Base-by-base conservation (phyloP, 2,113 vertebrate species). In the Labeo catla region DNA sequence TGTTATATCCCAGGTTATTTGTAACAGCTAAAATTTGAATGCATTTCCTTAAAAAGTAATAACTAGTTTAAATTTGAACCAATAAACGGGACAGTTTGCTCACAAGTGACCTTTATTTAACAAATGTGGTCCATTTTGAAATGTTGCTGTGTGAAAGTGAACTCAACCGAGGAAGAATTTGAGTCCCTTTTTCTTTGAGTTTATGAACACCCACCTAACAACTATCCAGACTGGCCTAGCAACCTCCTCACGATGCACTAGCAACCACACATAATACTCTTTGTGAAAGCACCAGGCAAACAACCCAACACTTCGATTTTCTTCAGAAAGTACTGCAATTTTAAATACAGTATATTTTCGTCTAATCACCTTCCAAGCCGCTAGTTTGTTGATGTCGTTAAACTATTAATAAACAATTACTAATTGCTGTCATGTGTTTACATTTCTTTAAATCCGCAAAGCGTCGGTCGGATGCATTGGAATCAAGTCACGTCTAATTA, bases 401-500 rank as follows among this genome's bases (percentile, higher is more conserved):
- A 73, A 57, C 66, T 39, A 57, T 73, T 57, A 57, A 57, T 57
- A 70, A 73, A 72, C 34, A 45, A 36, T 66, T 73, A 72, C 50
- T 73, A 83, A 72, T 83, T 43, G 81, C 81, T 43, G 63, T 50
- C 28, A 28, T 13, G 16, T 57, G 81, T 83, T 70, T 73, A 57
- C 34, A 16, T 83, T 83, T 36, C 34, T 57, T 72, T 83, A n/a
- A 72, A 83, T 39, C 65, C 0, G 9, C 65, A 54, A 72, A 72
- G 34, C 13, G 50, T 70, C 28, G 28, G 28, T 45, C 8, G 50
- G n/a, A 39, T 57, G 50, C 50, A 54, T 73, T n/a, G 34, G n/a
- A 83, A 72, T 72, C 16, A 73, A 83, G 50, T 72, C 10, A n/a
- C 5, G 8, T 83, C 66, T 83, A 83, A 83, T 83, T 70, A 83